A percentile compares a stretch with the other conserved stretches of the same genome.
Evolutionary conservation across 2,797 vertebrate genomes (phyloP).

Genomic region (Echiichthys vipera): DNA sequence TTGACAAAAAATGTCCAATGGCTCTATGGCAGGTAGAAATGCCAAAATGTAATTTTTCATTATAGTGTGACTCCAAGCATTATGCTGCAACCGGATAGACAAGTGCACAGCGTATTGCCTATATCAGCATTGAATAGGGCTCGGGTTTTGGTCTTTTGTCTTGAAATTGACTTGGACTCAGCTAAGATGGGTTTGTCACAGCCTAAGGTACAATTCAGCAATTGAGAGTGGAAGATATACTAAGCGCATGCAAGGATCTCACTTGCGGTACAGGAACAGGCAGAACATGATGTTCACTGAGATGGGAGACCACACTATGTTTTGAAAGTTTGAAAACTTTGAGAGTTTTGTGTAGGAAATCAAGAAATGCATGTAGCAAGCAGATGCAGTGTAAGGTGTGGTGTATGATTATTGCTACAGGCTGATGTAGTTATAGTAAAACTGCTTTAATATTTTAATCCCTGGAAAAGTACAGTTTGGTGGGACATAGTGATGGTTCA

Average conservation of each 20-base stretch:
- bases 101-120: neutral
- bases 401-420: neutral
- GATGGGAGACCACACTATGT: neutral
- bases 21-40: neutral
- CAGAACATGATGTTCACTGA: conserved; percentile 3
- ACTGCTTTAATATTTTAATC: neutral
- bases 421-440: neutral
- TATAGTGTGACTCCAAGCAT: neutral
- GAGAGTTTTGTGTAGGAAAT: neutral
- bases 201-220: conserved; percentile 21
- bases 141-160: conserved; percentile 21
- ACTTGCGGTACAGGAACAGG: conserved; percentile 20
- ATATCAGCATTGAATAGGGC: conserved; percentile 20
- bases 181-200: conserved; percentile 18
- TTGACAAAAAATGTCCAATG: neutral
- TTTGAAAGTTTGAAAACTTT: neutral
- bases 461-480: neutral
- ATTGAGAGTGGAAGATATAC: conserved; percentile 11
- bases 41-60: conserved; percentile 1
- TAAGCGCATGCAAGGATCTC: conserved; percentile 11
- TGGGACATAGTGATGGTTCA: neutral
- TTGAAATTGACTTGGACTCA: conserved; percentile 31
- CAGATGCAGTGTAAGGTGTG: neutral
- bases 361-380: neutral
- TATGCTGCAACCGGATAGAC: conserved; percentile 7